Base-by-base conservation (phyloP, 2,113 vertebrate species). In the Hypomesus transpacificus region DNA sequence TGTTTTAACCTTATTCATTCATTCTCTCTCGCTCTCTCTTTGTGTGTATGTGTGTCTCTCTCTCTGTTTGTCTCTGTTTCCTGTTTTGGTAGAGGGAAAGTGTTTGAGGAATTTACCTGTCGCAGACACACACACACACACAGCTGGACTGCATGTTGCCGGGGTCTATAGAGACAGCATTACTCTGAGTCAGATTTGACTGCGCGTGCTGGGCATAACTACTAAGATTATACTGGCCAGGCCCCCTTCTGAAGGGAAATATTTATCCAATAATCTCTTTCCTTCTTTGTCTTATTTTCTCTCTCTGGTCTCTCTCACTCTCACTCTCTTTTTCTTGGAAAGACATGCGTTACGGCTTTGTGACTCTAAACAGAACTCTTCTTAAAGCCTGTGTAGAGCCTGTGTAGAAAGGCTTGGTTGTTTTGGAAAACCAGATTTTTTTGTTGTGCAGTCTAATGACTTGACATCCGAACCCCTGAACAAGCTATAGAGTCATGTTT, bases 181-280 rank as follows among this genome's bases (percentile, higher is more conserved):
- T 6, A 24, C 50, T 18, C 52, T 1, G 50, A 51, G 34, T 21
- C 63, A 46, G 71, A 73, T 66, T 66, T 24, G 31, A 14, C 16
- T 7, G n/a, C 26, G 14, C 70, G 20, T 73, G n/a, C 71, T 73
- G 54, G 28, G 26, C 63, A 73, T 73, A 73, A 8, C 53, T 66
- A 54, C 71, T 66, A 34, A 57, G 53, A 66, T 73, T 66, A 66
- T 31, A 66, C 39, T 39, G 53, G 18, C 63, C 34, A 28, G 16
- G 16, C 5, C 18, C 9, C 66, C 73, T 34, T 68, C 57, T 17
- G 18, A 34, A 68, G 28, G 73, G 24, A 68, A 54, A 68, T 68
- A 62, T 74, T 74, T 63, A 74, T 54, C 24, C 46, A 68, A 28
- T 28, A 8, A 68, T 14, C 64, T 66, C 34, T 21, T 20, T 66